phyloP scores from a whole-genome alignment of 2,113 vertebrate species.

The Archilochus colubris region DNA sequence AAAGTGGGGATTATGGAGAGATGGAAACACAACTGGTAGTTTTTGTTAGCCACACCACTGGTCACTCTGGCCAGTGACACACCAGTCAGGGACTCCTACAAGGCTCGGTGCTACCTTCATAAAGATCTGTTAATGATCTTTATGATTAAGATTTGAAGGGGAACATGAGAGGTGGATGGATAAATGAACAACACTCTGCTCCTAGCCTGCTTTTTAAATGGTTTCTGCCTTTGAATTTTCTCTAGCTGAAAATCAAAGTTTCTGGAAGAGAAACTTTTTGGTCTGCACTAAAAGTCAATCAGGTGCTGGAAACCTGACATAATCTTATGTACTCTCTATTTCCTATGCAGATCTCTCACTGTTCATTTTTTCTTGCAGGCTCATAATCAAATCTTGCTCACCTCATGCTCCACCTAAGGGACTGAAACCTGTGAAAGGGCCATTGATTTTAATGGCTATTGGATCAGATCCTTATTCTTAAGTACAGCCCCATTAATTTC shows the following conservation, averaged over 20 bases:
- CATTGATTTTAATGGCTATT: neutral
- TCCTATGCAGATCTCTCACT: neutral
- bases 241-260: neutral
- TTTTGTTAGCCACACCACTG: neutral
- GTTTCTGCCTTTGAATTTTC: neutral
- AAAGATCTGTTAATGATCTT: neutral
- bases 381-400: neutral
- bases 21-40: neutral
- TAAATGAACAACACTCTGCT: neutral
- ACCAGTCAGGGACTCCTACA: neutral
- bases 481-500: neutral
- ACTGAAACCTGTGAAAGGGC: neutral
- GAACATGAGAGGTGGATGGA: fast-evolving
- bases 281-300: neutral
- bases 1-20: neutral
- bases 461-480: neutral
- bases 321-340: neutral
- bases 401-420: neutral
- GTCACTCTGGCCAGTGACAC: neutral
- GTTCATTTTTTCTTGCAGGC: neutral
- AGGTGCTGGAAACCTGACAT: neutral
- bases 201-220: neutral
- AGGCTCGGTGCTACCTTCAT: neutral
- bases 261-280: neutral
- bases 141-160: neutral